phyloP scores from a whole-genome alignment of 2,888 invertebrate genomes.

The Punctoribates punctum region DNA sequence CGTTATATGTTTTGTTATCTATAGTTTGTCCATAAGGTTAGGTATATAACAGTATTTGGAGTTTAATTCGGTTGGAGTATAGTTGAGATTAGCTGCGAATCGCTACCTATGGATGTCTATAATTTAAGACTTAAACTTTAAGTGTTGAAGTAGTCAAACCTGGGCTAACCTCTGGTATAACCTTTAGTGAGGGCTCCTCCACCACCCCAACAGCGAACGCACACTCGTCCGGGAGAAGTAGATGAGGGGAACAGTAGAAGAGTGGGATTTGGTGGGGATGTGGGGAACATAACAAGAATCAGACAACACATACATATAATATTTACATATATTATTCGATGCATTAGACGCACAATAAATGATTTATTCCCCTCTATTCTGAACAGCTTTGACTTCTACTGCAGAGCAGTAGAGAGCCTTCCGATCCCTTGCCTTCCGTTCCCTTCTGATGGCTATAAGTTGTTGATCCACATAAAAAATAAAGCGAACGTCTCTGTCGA shows the following conservation, averaged over 20 bases:
- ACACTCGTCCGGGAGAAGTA: constrained; percentile 25
- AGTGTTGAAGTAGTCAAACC: constrained; percentile 35
- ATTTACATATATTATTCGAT: constrained; percentile 25
- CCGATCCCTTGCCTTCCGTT: neutral
- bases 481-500: constrained; percentile 16
- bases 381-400: constrained; percentile 18
- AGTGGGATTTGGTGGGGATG: neutral
- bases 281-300: constrained; percentile 33
- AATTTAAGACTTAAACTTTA: constrained; percentile 2
- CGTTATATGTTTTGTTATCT: neutral
- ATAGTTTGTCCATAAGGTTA: neutral
- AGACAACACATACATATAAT: constrained; percentile 28
- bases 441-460: constrained; percentile 18
- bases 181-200: constrained; percentile 16
- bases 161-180: constrained; percentile 29
- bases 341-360: constrained; percentile 34
- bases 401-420: neutral
- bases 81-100: neutral
- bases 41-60: neutral
- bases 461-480: constrained; percentile 33
- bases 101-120: constrained; percentile 33
- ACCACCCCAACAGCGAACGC: constrained; percentile 11
- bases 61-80: constrained; percentile 18
- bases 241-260: constrained; percentile 29
- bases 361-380: constrained; percentile 17